Evolutionary conservation across 2,888 invertebrate species (phyloP).

Genomic region (Brenthis hecate): DNA sequence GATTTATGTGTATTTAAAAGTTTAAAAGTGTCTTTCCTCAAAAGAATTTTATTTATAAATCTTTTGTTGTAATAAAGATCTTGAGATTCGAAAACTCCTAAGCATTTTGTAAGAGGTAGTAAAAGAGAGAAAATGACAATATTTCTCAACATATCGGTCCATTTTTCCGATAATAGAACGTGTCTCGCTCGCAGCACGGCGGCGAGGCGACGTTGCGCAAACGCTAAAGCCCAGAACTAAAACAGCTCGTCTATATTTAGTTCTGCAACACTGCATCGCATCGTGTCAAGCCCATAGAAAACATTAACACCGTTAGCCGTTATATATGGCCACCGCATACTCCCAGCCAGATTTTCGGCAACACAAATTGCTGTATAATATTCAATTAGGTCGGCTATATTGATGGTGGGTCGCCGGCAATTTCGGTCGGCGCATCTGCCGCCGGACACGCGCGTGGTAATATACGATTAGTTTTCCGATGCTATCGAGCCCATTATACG

Average conservation of each 20-base stretch:
- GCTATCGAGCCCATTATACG: constrained; percentile 43
- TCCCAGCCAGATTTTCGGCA: constrained; percentile 78
- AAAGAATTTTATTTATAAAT: not conserved
- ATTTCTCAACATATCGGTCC: constrained; percentile 51
- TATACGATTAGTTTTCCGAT: constrained; percentile 77
- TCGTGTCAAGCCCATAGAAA: constrained; percentile 70
- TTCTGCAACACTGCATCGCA: constrained; percentile 73
- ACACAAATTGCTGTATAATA: constrained; percentile 81
- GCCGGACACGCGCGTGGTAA: constrained; percentile 61
- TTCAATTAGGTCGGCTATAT: constrained; percentile 79
- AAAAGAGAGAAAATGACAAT: constrained; percentile 44
- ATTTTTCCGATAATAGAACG: constrained; percentile 79
- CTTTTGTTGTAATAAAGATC: not conserved
- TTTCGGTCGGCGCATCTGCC: constrained; percentile 78
- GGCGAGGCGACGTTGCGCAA: constrained; percentile 68
- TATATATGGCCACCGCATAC: constrained; percentile 78
- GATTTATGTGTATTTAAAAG: constrained; percentile 16
- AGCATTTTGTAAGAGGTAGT: constrained; percentile 29
- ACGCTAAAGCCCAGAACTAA: constrained; percentile 66
- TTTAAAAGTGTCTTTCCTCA: constrained; percentile 12
- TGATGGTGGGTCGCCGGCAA: constrained; percentile 71
- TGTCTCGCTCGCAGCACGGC: constrained; percentile 55
- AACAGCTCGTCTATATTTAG: constrained; percentile 69
- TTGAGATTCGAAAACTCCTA: constrained; percentile 1
- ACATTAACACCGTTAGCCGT: constrained; percentile 67